Percentiles rank a stretch among this genome's conserved stretches.
Conservation (phyloP, 1,140 invertebrate genomes). For the Lerema accius region DNA sequence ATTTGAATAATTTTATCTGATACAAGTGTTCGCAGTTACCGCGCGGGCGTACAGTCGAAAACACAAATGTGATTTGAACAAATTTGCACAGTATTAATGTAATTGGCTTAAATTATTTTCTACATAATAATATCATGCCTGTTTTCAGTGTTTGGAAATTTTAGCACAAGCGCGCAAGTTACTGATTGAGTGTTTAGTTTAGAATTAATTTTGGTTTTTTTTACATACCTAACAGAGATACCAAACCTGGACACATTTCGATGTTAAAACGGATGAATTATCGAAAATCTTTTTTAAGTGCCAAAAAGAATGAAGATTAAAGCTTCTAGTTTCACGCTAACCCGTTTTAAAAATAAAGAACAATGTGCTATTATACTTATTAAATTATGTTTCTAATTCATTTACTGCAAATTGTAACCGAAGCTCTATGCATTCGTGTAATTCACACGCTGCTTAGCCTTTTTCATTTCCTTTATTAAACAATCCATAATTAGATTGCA, state of each 20-base stretch:
- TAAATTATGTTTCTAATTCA: too few relatives aligned
- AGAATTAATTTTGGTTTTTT: neutral
- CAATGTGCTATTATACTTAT: too few relatives aligned
- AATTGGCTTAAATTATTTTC: conserved; percentile 9
- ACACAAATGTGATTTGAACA: conserved; percentile 21
- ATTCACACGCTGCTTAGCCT: neutral
- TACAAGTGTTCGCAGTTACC: conserved; percentile 67
- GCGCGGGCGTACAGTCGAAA: conserved; percentile 49
- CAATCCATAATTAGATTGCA: neutral
- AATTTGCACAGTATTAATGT: conserved; percentile 20
- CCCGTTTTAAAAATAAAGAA: too few relatives aligned
- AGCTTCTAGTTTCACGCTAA: too few relatives aligned
- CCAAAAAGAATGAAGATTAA: too few relatives aligned
- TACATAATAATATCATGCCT: neutral
- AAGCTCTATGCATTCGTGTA: too few relatives aligned
- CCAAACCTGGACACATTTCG: too few relatives aligned
- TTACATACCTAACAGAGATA: too few relatives aligned
- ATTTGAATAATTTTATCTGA: conserved; percentile 81
- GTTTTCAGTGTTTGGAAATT: neutral
- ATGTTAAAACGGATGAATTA: too few relatives aligned
- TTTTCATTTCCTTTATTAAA: neutral
- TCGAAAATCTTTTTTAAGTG: too few relatives aligned
- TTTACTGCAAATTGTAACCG: too few relatives aligned
- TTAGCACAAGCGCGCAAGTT: neutral
- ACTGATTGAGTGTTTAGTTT: neutral